Conservation (phyloP, 2,113 vertebrate genomes). For the Nothocercus julius region DNA sequence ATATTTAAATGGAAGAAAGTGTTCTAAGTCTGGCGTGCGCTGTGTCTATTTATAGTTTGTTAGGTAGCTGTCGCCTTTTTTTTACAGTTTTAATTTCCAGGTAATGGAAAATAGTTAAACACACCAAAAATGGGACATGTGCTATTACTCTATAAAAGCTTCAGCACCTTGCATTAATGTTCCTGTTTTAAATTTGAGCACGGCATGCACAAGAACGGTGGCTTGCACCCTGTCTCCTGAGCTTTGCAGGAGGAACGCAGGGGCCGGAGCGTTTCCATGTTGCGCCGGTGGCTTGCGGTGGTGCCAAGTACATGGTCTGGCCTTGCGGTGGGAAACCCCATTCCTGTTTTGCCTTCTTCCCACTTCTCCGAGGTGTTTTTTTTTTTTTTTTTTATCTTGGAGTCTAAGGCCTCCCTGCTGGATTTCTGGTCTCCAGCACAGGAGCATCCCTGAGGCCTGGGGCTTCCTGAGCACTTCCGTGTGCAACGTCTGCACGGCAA, state of each 20-base stretch:
- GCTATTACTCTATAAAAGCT: not conserved
- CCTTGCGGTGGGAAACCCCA: fast-evolving
- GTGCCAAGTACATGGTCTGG: no score
- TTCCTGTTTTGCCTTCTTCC: not conserved
- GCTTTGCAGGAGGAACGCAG: no score
- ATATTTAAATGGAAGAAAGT: not conserved
- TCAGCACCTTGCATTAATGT: not conserved
- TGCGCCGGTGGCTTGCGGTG: no score
- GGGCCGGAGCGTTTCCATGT: no score
- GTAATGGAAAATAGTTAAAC: not conserved
- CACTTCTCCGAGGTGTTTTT: not conserved
- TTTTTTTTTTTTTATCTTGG: not conserved
- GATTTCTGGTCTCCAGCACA: not conserved
- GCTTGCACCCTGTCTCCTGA: no score
- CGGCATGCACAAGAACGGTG: no score
- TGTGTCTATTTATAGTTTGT: not conserved
- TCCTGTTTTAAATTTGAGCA: not conserved
- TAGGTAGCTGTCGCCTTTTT: not conserved
- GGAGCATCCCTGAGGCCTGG: not conserved
- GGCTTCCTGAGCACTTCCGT: not conserved
- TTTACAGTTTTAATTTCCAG: not conserved
- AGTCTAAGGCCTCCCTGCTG: not conserved
- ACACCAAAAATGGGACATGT: not conserved
- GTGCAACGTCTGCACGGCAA: not conserved
- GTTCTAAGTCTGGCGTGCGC: not conserved